Conservation (phyloP, 2,113 vertebrate species). For the Seriola dumerili region DNA sequence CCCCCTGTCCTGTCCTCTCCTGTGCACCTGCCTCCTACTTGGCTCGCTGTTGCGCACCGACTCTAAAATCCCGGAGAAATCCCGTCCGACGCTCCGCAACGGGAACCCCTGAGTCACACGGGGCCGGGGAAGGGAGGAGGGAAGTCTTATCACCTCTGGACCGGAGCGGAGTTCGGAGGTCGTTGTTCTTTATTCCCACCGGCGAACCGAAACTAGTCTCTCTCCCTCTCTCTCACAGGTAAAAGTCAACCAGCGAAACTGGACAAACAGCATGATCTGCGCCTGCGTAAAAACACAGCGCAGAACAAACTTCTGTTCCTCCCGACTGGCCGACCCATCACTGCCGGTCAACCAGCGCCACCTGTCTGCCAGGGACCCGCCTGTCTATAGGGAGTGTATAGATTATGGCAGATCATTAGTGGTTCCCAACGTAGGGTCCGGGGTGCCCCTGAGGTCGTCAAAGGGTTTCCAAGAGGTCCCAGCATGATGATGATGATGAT, state of each 20-base stretch:
- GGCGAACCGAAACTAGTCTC: constrained; percentile 78
- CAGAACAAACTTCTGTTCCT: constrained; percentile 83
- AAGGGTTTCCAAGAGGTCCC: constrained; percentile 12
- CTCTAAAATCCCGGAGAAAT: constrained; percentile 70
- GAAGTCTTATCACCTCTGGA: constrained; percentile 32
- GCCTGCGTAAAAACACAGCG: constrained; percentile 82
- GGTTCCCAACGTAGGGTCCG: constrained; percentile 26
- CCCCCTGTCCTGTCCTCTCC: constrained; percentile 56
- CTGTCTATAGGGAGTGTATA: not conserved
- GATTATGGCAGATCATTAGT: not conserved
- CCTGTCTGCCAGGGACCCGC: constrained; percentile 70
- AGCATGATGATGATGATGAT: not conserved
- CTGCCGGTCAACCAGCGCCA: constrained; percentile 74
- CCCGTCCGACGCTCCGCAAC: constrained; percentile 66
- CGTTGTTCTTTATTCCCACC: constrained; percentile 17
- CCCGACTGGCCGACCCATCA: constrained; percentile 42
- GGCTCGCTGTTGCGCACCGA: constrained; percentile 79
- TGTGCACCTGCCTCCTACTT: constrained; percentile 80
- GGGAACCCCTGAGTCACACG: constrained; percentile 58
- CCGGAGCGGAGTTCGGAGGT: constrained; percentile 16
- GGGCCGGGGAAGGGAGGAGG: not conserved
- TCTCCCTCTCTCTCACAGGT: constrained; percentile 76
- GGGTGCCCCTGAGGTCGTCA: constrained; percentile 4
- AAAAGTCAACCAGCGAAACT: constrained; percentile 87
- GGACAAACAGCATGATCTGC: constrained; percentile 85